Evolutionary conservation across 1,140 invertebrate species (phyloP).

Genomic region (Magallana gigas): DNA sequence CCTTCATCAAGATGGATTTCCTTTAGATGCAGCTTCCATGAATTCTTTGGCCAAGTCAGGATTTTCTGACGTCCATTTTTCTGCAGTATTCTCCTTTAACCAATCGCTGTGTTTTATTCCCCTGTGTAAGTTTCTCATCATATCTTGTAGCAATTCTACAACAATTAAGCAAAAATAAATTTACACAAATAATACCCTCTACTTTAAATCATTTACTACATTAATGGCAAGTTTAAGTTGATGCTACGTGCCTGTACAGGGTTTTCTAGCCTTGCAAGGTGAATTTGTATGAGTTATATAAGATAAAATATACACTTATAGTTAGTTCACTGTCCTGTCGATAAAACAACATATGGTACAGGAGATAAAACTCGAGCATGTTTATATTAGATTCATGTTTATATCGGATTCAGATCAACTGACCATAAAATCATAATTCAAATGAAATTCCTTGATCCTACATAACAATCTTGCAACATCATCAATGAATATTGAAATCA

Average conservation of each 20-base stretch:
- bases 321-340: too few species aligned
- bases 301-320: neutral
- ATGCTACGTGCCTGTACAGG: neutral
- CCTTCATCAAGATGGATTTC: neutral
- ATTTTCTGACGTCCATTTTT: slow-evolving; percentile 64
- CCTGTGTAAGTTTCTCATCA: slow-evolving; percentile 50
- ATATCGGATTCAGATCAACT: too few species aligned
- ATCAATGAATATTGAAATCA: too few species aligned
- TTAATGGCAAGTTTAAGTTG: neutral
- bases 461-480: too few species aligned
- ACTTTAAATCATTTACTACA: neutral
- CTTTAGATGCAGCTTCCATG: slow-evolving; percentile 58
- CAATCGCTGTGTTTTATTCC: slow-evolving; percentile 63
- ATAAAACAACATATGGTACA: too few species aligned
- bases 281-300: neutral
- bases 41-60: slow-evolving; percentile 65
- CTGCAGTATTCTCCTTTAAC: slow-evolving; percentile 66
- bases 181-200: neutral
- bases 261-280: neutral
- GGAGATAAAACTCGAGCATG: too few species aligned
- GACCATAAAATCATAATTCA: too few species aligned
- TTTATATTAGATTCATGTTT: too few species aligned
- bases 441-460: too few species aligned
- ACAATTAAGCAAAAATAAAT: neutral
- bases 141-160: slow-evolving; percentile 48